Evolutionary conservation across 1,140 invertebrate genomes (phyloP), one percentile per base, ranked within the genome.

Genomic region (Penaeus chinensis): DNA sequence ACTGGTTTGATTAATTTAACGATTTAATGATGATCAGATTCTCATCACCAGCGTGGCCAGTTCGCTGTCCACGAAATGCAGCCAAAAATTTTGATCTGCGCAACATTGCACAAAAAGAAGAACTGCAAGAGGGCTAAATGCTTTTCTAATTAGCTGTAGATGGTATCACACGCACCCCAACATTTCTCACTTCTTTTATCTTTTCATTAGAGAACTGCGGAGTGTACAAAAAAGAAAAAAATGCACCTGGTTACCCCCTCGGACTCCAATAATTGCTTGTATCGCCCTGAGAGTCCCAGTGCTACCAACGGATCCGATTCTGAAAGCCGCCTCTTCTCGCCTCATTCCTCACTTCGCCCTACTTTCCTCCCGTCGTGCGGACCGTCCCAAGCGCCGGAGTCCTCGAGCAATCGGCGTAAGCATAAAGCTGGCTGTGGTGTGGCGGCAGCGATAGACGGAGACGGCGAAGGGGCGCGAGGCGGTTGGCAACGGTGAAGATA

Each of bases 401-500:
- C 7, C 1, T 42, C 37, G 37, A 42, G 37, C 4, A 3, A 42
- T 42, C 37, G 37, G 37, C 37, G 37, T 42, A 8, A 42, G 7
- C 37, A 42, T 42, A 42, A 42, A 42, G 4, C 37, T 3, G 37
- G 37, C 37, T 42, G 7, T 27, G 4, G 24, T 3, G 62, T 7
- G 22, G 27, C 13, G 47, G 60, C 27, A 20, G 37, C 24, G 63
- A 62, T 42, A 78, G 20, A 24, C 11, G 24, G 61, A 2, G 24
- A 11, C 32, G 22, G 65, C 20, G 65, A n/a, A 32, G 63, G 61
- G 24, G 11, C 7, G 47, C 0, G 37, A 32, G 65, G 32, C 71
- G 79, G 80, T 86, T 86, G 85, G 85, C 85, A 86, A 81, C 77
- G 66, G 71, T 87, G 85, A 77, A 87, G 85, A 87, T 87, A 87